phyloP scores from a whole-genome alignment of 2,113 vertebrate species.

The Stictonetta naevosa region DNA sequence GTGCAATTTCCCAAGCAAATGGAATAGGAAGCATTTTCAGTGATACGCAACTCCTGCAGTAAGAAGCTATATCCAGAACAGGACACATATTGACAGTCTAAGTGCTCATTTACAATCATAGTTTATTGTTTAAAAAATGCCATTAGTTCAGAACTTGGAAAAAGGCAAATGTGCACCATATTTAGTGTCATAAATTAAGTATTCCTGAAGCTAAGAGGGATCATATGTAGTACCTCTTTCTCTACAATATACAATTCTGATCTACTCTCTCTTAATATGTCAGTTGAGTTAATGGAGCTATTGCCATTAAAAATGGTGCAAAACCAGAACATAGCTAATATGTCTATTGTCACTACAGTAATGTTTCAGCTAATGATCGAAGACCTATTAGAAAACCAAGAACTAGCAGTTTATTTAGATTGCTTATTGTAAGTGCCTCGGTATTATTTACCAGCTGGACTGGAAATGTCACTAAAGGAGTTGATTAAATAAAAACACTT shows the following conservation, averaged over 20 bases:
- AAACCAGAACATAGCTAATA: neutral
- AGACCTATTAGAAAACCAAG: neutral
- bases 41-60: neutral
- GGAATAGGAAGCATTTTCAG: neutral
- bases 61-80: neutral
- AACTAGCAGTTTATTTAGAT: neutral
- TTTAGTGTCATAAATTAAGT: neutral
- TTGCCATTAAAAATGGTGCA: neutral
- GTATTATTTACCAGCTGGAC: neutral
- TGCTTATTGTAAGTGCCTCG: neutral
- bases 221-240: neutral
- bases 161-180: neutral
- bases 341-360: neutral
- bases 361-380: neutral
- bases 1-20: neutral
- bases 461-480: neutral
- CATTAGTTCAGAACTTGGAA: neutral
- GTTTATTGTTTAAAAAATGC: neutral
- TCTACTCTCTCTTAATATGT: neutral
- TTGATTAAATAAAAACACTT: neutral
- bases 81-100: neutral
- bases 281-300: neutral
- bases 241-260: neutral
- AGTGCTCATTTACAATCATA: neutral
- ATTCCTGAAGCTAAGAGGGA: neutral